Conservation (phyloP, 2,113 vertebrate species). For the Spilogale gracilis region DNA sequence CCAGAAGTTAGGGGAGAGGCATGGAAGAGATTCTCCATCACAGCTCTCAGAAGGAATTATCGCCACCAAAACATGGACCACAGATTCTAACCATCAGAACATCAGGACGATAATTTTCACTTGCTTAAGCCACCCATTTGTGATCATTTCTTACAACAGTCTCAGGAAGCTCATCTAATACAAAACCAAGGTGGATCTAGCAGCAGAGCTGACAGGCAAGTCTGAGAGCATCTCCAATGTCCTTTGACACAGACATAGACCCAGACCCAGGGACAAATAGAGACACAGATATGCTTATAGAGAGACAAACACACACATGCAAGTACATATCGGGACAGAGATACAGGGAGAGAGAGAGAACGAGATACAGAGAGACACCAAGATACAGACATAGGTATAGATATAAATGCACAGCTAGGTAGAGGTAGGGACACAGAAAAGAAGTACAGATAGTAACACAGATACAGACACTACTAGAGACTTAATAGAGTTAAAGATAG, state of each 20-base stretch:
- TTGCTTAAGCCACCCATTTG: not conserved
- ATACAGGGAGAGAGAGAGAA: not conserved
- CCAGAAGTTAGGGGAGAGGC: not conserved
- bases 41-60: not conserved
- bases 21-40: not conserved
- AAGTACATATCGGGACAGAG: not conserved
- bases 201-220: not conserved
- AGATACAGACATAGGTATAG: not conserved
- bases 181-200: not conserved
- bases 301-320: not conserved
- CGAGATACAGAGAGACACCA: not conserved
- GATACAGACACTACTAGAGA: not conserved
- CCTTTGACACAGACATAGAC: not conserved
- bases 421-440: not conserved
- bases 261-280: not conserved
- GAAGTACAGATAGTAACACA: not conserved
- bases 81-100: not conserved
- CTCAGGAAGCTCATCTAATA: not conserved
- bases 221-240: constrained; percentile 1
- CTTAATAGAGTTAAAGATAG: not conserved
- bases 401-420: not conserved
- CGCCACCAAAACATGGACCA: not conserved
- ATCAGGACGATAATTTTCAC: not conserved
- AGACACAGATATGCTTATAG: not conserved
- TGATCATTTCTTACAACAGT: not conserved